A percentile compares a stretch with the other conserved stretches of the same genome.
Evolutionary conservation across 2,797 vertebrate species (phyloP).

Genomic region (Helarctos malayanus): DNA sequence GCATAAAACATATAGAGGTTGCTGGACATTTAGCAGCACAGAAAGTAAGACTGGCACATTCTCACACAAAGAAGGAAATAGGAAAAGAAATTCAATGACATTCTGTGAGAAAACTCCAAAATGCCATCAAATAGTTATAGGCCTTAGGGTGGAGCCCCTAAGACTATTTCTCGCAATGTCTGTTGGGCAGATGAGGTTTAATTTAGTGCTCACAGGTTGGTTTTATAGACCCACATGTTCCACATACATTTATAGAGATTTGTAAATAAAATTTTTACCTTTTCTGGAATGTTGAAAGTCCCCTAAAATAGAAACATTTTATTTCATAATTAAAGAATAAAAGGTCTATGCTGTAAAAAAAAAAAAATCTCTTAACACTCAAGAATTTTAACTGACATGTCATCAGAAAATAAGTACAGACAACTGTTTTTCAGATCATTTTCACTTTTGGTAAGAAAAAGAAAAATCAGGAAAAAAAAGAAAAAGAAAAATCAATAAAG

Average conservation of each 20-base stretch:
- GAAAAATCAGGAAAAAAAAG: neutral
- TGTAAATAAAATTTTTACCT: neutral
- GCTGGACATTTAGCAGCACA: neutral
- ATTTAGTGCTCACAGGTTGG: neutral
- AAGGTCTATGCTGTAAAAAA: neutral
- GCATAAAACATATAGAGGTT: neutral
- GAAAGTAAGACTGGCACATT: neutral
- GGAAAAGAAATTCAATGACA: neutral
- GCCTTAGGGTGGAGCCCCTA: neutral
- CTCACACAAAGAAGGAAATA: neutral
- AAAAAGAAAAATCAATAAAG: neutral
- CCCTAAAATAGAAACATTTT: constrained; percentile 2
- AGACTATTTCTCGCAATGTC: neutral
- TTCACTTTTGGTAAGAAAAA: neutral
- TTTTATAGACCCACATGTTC: neutral
- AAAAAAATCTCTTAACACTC: neutral
- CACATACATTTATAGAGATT: neutral
- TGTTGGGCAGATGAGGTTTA: neutral
- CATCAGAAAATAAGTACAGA: neutral
- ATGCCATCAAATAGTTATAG: neutral
- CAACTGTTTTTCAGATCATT: neutral
- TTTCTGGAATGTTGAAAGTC: neutral
- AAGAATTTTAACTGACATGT: constrained; percentile 5
- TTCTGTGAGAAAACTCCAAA: neutral
- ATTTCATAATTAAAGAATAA: neutral